These are phyloP conservation scores for Colletes gigas DNA, from an alignment of 1,140 invertebrate species.

Conservation along the genomic window DNA sequence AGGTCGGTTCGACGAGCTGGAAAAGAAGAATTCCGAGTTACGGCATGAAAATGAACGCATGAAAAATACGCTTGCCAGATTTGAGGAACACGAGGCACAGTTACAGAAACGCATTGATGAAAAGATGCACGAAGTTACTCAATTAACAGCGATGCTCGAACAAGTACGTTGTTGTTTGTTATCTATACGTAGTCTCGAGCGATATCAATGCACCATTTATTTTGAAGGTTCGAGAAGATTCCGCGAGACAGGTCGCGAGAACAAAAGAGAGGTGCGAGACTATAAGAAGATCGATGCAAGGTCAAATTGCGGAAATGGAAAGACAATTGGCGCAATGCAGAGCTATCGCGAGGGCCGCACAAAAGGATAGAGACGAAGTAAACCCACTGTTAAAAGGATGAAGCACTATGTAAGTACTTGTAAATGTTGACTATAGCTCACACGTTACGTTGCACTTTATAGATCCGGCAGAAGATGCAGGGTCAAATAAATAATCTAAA, in stretches of 20 bases:
- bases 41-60: conserved; percentile 81
- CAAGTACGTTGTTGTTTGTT: conserved; percentile 66
- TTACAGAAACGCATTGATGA: conserved; percentile 75
- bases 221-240: conserved; percentile 84
- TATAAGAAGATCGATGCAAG: conserved; percentile 83
- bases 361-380: conserved; percentile 86
- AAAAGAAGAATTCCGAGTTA: conserved; percentile 80
- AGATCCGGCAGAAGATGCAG: conserved; percentile 86
- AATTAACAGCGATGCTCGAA: conserved; percentile 86
- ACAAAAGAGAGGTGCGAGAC: conserved; percentile 86
- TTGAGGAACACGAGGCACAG: conserved; percentile 71
- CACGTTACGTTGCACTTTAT: conserved; percentile 27
- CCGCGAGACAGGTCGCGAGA: conserved; percentile 85
- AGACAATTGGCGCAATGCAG: conserved; percentile 84
- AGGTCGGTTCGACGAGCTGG: conserved; percentile 80
- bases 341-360: conserved; percentile 83
- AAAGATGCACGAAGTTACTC: conserved; percentile 81
- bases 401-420: neutral
- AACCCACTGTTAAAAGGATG: neutral
- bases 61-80: conserved; percentile 75
- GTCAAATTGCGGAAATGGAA: conserved; percentile 85
- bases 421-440: neutral
- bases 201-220: neutral
- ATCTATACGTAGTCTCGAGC: neutral
- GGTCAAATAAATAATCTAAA: conserved; percentile 85